These are phyloP conservation scores for Philaenus spumarius DNA, from an alignment of 1,140 invertebrate species.

Conservation along the genomic window DNA sequence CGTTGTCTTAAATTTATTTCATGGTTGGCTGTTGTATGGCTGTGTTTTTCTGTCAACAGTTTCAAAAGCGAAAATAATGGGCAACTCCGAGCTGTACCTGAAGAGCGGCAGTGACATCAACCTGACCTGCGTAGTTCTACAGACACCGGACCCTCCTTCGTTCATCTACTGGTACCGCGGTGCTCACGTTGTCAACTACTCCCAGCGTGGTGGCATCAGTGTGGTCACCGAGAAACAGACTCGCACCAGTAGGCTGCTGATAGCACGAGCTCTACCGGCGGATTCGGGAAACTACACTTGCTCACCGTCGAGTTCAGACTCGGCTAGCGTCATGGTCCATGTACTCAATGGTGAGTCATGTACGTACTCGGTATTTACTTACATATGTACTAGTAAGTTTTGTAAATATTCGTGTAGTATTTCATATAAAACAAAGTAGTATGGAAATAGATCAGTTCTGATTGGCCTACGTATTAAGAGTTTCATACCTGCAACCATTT, in stretches of 20 bases:
- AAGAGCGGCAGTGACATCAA: conserved; percentile 86
- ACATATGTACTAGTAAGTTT: no score
- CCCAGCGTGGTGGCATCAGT: conserved; percentile 72
- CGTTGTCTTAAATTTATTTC: no score
- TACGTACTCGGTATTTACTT: no score
- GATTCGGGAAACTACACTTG: conserved; percentile 88
- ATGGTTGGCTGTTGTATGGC: no score
- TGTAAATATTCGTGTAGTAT: no score
- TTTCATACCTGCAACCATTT: no score
- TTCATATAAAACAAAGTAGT: no score
- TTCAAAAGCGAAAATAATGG: conserved; percentile 79
- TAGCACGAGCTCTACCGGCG: conserved; percentile 61
- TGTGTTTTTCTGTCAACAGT: conserved; percentile 51
- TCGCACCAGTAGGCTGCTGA: conserved; percentile 71
- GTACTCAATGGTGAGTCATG: conserved; percentile 51
- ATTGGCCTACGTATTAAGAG: no score
- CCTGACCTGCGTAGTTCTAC: conserved; percentile 76
- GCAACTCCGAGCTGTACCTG: conserved; percentile 76
- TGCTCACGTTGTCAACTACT: conserved; percentile 80
- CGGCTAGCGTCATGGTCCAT: conserved; percentile 52
- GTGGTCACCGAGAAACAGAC: conserved; percentile 81
- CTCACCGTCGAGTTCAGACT: conserved; percentile 57
- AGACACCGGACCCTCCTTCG: conserved; percentile 79
- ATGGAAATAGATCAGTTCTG: no score
- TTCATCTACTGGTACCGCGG: conserved; percentile 88